A percentile compares a stretch with the other conserved stretches of the same genome.
These are phyloP conservation scores for Trachymyrmex cornetzi DNA, from an alignment of 1,140 invertebrate species.

Conservation along the genomic window DNA sequence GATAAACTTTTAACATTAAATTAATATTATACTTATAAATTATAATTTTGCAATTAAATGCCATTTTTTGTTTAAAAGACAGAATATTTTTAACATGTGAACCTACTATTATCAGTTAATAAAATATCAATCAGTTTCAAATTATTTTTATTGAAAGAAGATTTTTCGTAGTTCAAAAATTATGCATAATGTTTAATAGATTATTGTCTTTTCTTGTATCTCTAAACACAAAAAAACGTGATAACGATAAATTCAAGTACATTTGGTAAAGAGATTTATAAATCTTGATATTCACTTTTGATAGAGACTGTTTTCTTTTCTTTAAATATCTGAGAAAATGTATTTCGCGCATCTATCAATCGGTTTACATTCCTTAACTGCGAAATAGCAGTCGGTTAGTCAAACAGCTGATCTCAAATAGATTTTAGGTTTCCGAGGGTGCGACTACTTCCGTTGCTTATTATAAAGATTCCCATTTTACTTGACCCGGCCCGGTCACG, in stretches of 20 bases:
- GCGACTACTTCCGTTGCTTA: conserved; percentile 25
- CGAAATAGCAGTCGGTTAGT: conserved; percentile 15
- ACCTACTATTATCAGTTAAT: background rate
- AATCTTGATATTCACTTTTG: conserved; percentile 8
- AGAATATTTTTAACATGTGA: background rate
- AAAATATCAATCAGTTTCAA: background rate
- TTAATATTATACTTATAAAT: background rate
- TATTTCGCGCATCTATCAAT: conserved; percentile 8
- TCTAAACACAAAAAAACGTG: background rate
- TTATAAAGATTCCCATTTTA: conserved; percentile 28
- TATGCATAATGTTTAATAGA: background rate
- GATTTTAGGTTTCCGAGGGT: background rate
- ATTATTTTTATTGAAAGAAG: background rate
- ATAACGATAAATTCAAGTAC: background rate
- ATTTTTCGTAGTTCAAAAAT: background rate
- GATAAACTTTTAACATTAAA: background rate
- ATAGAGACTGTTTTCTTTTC: background rate
- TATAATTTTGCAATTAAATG: background rate
- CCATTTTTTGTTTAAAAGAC: background rate
- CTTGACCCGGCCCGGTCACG: conserved; percentile 7
- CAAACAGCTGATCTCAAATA: conserved; percentile 54
- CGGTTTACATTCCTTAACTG: background rate
- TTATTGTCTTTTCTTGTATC: background rate
- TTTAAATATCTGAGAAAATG: background rate
- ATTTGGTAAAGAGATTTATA: background rate